A percentile compares a stretch with the other conserved stretches of the same genome.
Conservation (phyloP, 2,888 invertebrate genomes). For the Drosophila niveifrons region DNA sequence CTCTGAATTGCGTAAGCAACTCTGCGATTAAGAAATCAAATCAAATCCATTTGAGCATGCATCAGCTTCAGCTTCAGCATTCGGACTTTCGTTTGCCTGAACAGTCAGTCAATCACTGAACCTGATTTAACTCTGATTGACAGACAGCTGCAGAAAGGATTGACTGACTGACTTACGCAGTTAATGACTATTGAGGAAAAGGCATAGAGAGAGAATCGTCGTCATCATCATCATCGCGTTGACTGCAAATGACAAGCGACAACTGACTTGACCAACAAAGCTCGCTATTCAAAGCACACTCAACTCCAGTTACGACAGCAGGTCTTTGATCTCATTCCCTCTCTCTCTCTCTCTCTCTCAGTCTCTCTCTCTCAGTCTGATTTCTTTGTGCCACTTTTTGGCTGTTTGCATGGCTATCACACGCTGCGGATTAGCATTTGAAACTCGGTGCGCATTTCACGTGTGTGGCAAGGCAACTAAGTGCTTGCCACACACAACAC, state of each 20-base stretch:
- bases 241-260: neutral
- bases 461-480: slow-evolving; percentile 4
- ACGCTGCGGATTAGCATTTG: slow-evolving; percentile 31
- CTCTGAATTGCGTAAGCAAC: slow-evolving; percentile 11
- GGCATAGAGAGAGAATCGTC: too few relatives aligned
- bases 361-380: neutral
- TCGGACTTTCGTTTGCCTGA: neutral
- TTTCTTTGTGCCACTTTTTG: slow-evolving; percentile 4
- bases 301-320: neutral
- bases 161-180: neutral
- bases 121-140: neutral
- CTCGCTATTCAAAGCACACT: neutral
- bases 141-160: neutral
- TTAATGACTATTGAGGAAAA: too few relatives aligned
- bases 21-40: slow-evolving; percentile 27
- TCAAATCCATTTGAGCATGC: slow-evolving; percentile 17
- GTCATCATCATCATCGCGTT: too few relatives aligned
- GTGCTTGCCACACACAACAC: slow-evolving; percentile 7
- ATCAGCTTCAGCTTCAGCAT: neutral
- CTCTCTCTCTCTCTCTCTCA: too few relatives aligned
- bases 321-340: slow-evolving; percentile 23
- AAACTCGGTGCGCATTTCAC: slow-evolving; percentile 27
- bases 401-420: slow-evolving; percentile 29
- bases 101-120: slow-evolving; percentile 3
- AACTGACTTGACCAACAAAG: neutral